Percentiles rank a stretch among this genome's conserved stretches.
phyloP scores from a whole-genome alignment of 2,113 vertebrate genomes.

The Callionymus lyra region DNA sequence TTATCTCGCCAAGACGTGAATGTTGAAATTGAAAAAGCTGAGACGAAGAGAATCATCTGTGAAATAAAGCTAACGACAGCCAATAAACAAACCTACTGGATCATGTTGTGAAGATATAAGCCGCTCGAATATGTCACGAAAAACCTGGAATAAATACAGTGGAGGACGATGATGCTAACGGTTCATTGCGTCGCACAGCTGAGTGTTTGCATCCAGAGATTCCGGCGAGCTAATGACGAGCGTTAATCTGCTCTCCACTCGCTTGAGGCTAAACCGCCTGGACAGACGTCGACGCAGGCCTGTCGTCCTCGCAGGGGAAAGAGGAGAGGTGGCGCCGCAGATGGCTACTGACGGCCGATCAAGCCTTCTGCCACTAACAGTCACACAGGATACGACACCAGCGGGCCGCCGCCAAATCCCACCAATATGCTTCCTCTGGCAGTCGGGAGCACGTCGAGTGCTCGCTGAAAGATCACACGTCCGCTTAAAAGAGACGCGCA shows the following conservation, averaged over 20 bases:
- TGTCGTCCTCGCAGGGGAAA: slow-evolving; percentile 41
- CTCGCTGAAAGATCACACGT: slow-evolving; percentile 16
- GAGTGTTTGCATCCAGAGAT: too few relatives aligned
- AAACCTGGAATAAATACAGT: too few relatives aligned
- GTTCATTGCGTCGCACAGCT: slow-evolving; percentile 7
- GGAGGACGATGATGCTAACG: slow-evolving; percentile 3
- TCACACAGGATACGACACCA: slow-evolving; percentile 41
- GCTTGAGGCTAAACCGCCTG: slow-evolving; percentile 29
- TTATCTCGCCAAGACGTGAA: too few relatives aligned
- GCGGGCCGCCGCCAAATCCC: slow-evolving; percentile 37
- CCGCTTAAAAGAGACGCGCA: slow-evolving; percentile 21
- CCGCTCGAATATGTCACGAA: too few relatives aligned
- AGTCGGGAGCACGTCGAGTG: slow-evolving; percentile 13
- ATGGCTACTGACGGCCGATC: slow-evolving; percentile 33
- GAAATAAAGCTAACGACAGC: too few relatives aligned
- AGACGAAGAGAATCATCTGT: too few relatives aligned
- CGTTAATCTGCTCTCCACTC: slow-evolving; percentile 41
- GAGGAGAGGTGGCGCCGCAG: slow-evolving; percentile 38
- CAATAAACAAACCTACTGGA: too few relatives aligned
- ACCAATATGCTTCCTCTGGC: slow-evolving; percentile 62
- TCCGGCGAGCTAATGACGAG: slow-evolving; percentile 3
- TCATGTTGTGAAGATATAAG: too few relatives aligned
- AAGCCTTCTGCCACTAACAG: slow-evolving; percentile 50
- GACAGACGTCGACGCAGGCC: slow-evolving; percentile 40
- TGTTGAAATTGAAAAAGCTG: too few relatives aligned